Evolutionary conservation across 2,797 vertebrate genomes (phyloP).

Genomic region (Arctocebus calabarensis): DNA sequence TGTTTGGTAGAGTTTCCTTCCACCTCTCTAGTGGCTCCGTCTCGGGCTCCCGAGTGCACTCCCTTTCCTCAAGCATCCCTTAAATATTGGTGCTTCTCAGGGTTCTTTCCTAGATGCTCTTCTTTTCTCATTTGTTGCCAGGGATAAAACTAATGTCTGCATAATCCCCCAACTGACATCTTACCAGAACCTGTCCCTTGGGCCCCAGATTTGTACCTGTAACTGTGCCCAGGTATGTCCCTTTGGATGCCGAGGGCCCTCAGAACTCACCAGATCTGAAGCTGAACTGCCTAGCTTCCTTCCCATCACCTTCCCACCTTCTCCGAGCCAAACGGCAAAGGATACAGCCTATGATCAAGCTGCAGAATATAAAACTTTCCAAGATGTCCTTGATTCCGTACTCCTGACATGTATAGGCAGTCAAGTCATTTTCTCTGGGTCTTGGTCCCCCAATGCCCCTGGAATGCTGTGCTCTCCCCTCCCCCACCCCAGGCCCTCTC

Average conservation of each 20-base stretch:
- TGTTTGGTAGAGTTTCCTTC: not conserved
- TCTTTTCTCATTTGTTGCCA: not conserved
- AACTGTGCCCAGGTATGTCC: not conserved
- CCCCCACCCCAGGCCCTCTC: rapidly evolving
- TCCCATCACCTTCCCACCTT: not conserved
- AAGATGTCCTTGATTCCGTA: not conserved
- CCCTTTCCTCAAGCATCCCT: not conserved
- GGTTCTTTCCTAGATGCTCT: not conserved
- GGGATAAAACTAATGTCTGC: not conserved
- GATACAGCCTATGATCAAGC: not conserved
- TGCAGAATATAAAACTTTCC: not conserved
- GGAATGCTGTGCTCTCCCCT: not conserved
- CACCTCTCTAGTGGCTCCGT: not conserved
- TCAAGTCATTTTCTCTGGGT: not conserved
- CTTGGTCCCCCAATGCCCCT: not conserved
- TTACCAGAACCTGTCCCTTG: not conserved
- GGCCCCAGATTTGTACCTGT: not conserved
- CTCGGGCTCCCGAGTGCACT: not conserved
- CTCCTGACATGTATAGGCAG: not conserved
- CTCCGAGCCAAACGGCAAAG: not conserved
- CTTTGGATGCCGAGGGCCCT: not conserved
- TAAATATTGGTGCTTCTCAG: not conserved
- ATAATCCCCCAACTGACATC: not conserved
- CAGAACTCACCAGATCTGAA: not conserved
- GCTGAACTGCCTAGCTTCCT: not conserved